phyloP scores from a whole-genome alignment of 1,140 invertebrate species.

The Armadillidium nasatum region DNA sequence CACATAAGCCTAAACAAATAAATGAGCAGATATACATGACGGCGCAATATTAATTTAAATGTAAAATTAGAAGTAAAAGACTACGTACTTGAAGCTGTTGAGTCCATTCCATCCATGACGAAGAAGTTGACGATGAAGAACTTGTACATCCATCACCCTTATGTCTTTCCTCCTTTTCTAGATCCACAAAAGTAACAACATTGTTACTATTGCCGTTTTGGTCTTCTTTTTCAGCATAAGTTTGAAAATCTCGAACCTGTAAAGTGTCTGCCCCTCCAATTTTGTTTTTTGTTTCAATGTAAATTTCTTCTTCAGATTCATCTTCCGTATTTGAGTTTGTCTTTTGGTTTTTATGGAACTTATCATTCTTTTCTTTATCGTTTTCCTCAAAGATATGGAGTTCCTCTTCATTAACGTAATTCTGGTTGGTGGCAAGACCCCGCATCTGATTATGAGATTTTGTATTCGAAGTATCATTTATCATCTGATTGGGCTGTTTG shows the following conservation, averaged over 20 bases:
- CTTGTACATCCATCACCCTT: slow-evolving; percentile 23
- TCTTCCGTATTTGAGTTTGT: too few relatives aligned
- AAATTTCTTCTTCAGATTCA: too few relatives aligned
- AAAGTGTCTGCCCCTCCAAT: not conserved
- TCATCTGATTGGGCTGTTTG: too few relatives aligned
- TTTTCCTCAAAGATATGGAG: not conserved
- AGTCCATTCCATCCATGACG: slow-evolving; percentile 47
- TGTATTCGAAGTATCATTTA: too few relatives aligned
- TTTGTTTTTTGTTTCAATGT: too few relatives aligned
- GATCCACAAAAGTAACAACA: slow-evolving; percentile 16
- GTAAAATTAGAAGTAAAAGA: not conserved
- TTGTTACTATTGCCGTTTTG: not conserved
- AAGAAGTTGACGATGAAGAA: slow-evolving; percentile 24
- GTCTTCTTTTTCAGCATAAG: not conserved
- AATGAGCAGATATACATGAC: not conserved
- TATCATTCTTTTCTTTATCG: not conserved
- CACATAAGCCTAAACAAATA: slow-evolving; percentile 49
- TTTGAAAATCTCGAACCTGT: not conserved
- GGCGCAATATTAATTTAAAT: not conserved
- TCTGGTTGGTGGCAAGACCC: too few relatives aligned
- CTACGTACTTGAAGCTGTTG: slow-evolving; percentile 46
- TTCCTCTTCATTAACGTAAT: not conserved
- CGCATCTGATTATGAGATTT: too few relatives aligned
- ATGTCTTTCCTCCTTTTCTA: slow-evolving; percentile 3
- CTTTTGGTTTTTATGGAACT: too few relatives aligned